Percentiles rank a stretch among this genome's conserved stretches.
These are phyloP conservation scores for Andrena haemorrhoa DNA, from an alignment of 2,888 invertebrate species.

Conservation along the genomic window DNA sequence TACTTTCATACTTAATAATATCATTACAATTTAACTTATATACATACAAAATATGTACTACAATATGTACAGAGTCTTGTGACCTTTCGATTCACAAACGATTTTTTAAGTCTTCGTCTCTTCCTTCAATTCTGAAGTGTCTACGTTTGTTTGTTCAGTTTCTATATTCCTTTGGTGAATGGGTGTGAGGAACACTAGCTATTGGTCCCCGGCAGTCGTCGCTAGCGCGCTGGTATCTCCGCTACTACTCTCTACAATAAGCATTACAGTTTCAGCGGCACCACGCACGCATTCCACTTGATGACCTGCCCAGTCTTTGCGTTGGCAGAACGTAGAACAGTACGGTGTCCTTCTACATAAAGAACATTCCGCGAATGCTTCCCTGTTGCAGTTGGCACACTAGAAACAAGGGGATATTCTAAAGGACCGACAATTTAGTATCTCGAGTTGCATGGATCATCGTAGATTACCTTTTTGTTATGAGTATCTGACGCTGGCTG, in stretches of 20 bases:
- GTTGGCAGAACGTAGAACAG: constrained; percentile 95
- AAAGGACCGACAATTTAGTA: neutral
- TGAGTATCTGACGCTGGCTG: constrained; percentile 88
- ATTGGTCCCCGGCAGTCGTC: constrained; percentile 80
- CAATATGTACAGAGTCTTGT: constrained; percentile 54
- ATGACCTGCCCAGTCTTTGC: constrained; percentile 95
- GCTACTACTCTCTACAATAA: constrained; percentile 91
- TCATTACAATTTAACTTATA: constrained; percentile 44
- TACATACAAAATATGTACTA: constrained; percentile 64
- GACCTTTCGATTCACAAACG: constrained; percentile 24
- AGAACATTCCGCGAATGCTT: constrained; percentile 95
- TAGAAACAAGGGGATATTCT: constrained; percentile 78
- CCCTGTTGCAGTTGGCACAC: constrained; percentile 96
- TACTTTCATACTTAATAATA: constrained; percentile 42
- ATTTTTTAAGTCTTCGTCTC: constrained; percentile 60
- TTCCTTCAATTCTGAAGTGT: constrained; percentile 58
- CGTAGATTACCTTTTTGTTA: constrained; percentile 89
- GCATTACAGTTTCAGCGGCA: constrained; percentile 92
- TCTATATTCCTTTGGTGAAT: constrained; percentile 72
- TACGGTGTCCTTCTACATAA: constrained; percentile 94
- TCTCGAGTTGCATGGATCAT: neutral
- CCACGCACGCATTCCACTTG: constrained; percentile 93
- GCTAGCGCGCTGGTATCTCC: constrained; percentile 78
- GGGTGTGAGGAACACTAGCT: constrained; percentile 79
- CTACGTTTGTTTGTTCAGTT: constrained; percentile 60